Conservation (phyloP, 2,113 vertebrate genomes). For the Laticauda laticaudata region DNA sequence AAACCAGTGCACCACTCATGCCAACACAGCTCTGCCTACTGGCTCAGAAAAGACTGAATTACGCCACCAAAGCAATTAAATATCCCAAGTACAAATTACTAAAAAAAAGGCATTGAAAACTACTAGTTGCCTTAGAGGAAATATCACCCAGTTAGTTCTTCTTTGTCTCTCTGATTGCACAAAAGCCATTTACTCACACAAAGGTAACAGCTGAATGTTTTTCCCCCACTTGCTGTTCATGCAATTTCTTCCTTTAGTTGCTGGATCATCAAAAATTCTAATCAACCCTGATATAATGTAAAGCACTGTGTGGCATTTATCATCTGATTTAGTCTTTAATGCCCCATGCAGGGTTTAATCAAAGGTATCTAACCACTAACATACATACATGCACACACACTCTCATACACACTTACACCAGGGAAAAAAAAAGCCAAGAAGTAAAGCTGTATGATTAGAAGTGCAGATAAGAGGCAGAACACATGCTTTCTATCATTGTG, state of each 20-base stretch:
- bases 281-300: constrained; percentile 73
- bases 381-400: constrained; percentile 52
- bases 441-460: constrained; percentile 57
- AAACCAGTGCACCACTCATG: constrained; percentile 5
- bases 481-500: constrained; percentile 29
- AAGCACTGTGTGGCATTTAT: constrained; percentile 69
- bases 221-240: constrained; percentile 56
- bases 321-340: constrained; percentile 70
- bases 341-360: constrained; percentile 73
- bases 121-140: constrained; percentile 57
- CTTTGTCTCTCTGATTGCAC: constrained; percentile 65
- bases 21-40: constrained; percentile 15
- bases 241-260: constrained; percentile 59
- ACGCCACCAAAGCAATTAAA: constrained; percentile 49
- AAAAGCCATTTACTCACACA: constrained; percentile 66
- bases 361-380: constrained; percentile 73
- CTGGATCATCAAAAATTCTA: constrained; percentile 74
- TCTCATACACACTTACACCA: neutral
- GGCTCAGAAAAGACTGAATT: constrained; percentile 18
- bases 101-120: constrained; percentile 40
- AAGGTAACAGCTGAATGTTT: constrained; percentile 67
- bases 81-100: constrained; percentile 54
- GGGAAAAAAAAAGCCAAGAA: constrained; percentile 57
- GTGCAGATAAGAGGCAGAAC: constrained; percentile 50
- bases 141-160: constrained; percentile 66